These are phyloP conservation scores for Grapholita molesta DNA, from an alignment of 1,140 invertebrate genomes.

Conservation along the genomic window DNA sequence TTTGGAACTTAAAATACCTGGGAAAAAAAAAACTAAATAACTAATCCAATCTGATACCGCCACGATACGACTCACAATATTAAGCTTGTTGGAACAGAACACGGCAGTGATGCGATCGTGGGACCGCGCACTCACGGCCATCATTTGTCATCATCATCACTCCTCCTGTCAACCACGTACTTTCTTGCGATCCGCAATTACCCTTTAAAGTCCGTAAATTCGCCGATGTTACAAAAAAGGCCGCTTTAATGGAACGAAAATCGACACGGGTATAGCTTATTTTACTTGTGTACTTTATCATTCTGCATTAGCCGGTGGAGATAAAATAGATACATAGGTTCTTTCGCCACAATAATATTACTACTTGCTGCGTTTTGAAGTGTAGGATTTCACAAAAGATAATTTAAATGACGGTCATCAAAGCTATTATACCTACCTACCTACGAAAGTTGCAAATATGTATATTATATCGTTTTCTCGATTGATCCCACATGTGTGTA, in stretches of 20 bases:
- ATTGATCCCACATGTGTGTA: conserved; percentile 65
- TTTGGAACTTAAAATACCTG: too few relatives aligned
- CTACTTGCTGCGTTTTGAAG: conserved; percentile 29
- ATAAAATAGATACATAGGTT: neutral
- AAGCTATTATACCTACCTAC: conserved; percentile 31
- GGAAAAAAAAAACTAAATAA: too few relatives aligned
- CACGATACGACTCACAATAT: too few relatives aligned
- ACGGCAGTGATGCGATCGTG: conserved; percentile 37
- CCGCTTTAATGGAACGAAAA: conserved; percentile 40
- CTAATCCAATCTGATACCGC: too few relatives aligned
- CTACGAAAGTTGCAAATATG: conserved; percentile 44
- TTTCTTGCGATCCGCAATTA: conserved; percentile 67
- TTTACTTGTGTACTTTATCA: too few relatives aligned
- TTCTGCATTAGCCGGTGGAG: neutral
- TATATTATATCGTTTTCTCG: conserved; percentile 38
- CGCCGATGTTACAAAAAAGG: conserved; percentile 55
- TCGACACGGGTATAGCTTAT: too few relatives aligned
- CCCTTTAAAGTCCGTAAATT: conserved; percentile 62
- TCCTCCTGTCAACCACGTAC: conserved; percentile 61
- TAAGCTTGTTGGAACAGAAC: too few relatives aligned
- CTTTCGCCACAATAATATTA: neutral
- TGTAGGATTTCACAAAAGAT: conserved; percentile 49
- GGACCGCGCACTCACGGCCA: conserved; percentile 44
- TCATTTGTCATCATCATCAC: conserved; percentile 74
- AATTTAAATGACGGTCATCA: conserved; percentile 47